A percentile compares a stretch with the other conserved stretches of the same genome.
These are phyloP conservation scores for Arbacia lixula DNA, from an alignment of 53 echinoderm and acorn worm genomes.

Conservation along the genomic window DNA sequence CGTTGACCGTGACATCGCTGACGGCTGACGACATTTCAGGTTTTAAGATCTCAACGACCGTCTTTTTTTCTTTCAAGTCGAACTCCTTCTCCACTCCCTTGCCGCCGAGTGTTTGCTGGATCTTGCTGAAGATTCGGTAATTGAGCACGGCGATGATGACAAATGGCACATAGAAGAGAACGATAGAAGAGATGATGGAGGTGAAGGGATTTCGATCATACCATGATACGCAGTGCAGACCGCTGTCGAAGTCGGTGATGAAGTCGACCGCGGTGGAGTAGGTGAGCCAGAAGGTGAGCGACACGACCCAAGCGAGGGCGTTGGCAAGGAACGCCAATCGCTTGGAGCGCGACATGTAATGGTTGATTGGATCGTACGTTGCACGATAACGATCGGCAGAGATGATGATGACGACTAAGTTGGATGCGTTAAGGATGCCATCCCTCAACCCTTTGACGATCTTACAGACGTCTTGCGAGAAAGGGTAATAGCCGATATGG, in stretches of 20 bases:
- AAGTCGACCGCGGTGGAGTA: constrained; percentile 29
- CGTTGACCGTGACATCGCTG: no score
- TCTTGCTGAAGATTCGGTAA: constrained; percentile 6
- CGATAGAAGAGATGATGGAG: background rate
- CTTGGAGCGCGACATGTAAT: constrained; percentile 25
- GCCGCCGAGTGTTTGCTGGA: background rate
- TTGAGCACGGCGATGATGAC: constrained; percentile 22
- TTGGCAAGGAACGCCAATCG: constrained; percentile 26
- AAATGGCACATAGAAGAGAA: constrained; percentile 5
- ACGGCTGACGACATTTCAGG: no score
- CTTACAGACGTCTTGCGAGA: background rate
- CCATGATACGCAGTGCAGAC: background rate
- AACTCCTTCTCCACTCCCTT: constrained; percentile 32
- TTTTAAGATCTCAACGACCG: no score
- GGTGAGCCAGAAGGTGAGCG: constrained; percentile 13
- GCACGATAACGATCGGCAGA: constrained; percentile 32
- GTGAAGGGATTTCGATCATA: background rate
- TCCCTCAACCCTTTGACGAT: background rate
- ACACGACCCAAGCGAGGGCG: constrained; percentile 8
- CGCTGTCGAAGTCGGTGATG: constrained; percentile 36
- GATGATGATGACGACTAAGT: constrained; percentile 24
- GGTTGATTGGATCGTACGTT: constrained; percentile 34
- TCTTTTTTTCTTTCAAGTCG: background rate
- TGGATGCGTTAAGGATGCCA: constrained; percentile 8
- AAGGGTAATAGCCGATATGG: background rate